These are phyloP conservation scores for Drosophila mauritiana DNA, from an alignment of 1,140 invertebrate genomes.

Conservation along the genomic window DNA sequence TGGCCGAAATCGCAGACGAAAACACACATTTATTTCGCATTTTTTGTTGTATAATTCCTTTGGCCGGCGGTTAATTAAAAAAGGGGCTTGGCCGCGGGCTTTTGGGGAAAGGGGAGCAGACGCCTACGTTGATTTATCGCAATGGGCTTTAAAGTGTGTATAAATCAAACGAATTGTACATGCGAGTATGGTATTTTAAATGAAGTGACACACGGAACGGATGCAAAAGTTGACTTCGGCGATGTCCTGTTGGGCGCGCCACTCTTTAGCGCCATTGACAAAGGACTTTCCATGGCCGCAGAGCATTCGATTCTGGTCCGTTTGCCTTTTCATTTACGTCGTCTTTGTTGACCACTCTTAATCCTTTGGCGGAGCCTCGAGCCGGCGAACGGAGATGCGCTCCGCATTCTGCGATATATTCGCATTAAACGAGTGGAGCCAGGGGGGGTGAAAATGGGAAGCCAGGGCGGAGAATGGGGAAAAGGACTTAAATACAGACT, in stretches of 20 bases:
- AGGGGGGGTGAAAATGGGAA: neutral
- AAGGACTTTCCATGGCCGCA: constrained; percentile 43
- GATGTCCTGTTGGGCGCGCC: constrained; percentile 5
- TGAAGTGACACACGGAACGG: constrained; percentile 21
- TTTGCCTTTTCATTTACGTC: constrained; percentile 52
- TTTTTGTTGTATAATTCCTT: constrained; percentile 43
- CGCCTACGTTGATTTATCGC: constrained; percentile 71
- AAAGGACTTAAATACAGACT: constrained; percentile 31
- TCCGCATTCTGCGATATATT: constrained; percentile 78
- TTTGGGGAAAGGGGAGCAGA: constrained; percentile 27
- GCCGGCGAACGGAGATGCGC: constrained; percentile 24
- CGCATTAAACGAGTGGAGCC: constrained; percentile 60
- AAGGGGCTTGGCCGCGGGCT: constrained; percentile 61
- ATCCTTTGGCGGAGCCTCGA: constrained; percentile 41
- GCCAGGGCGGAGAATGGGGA: too few species aligned
- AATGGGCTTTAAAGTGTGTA: constrained; percentile 53
- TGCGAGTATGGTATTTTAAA: constrained; percentile 10
- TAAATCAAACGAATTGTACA: constrained; percentile 62
- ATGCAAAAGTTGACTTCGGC: constrained; percentile 20
- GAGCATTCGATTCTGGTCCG: constrained; percentile 8
- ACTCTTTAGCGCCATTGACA: constrained; percentile 79
- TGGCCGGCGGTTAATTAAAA: constrained; percentile 69
- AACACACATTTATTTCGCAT: constrained; percentile 16
- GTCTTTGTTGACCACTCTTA: constrained; percentile 77
- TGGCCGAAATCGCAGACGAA: constrained; percentile 23